Evolutionary conservation across 2,113 vertebrate genomes (phyloP), one percentile per base, ranked within the genome.

Genomic region (Numida meleagris): DNA sequence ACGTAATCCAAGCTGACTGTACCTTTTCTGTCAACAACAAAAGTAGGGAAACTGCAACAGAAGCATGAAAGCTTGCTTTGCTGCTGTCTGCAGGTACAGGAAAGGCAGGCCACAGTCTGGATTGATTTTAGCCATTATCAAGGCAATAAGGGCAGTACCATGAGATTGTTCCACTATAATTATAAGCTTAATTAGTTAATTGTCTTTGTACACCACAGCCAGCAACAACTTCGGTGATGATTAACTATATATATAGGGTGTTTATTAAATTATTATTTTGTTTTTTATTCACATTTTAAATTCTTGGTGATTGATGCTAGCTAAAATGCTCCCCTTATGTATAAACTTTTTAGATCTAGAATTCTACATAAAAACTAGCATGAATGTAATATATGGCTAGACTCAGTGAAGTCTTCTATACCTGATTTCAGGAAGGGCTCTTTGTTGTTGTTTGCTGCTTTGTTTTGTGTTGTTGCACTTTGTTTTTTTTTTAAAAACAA

Each of bases 11-110:
- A 73, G 19, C n/a, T 61, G 29, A 15, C 57, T 21, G 14, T 7
- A 61, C 33, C 15, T 61, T 40, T 36, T 12, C 10, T 40, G 3
- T 38, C 16, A 71, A 15, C 16, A 62, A 45, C 27, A 68, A 38
- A 13, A 62, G 38, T 38, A 51, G 79, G 6, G 12, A 70, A 88
- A 73, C 24, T 21, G 11, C 67, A 85, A 42, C 14, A 50, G 43
- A 63, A 57, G 24, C 7, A 18, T 0, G 0, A 78, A 43, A 1
- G 0, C 51, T 50, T 25, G 7, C 24, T 62, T 36, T 62, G 20
- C n/a, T 86, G 46, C 46, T 72, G 10, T 27, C 70, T n/a, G 29
- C 16, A 63, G 14, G 12, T 12, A 38, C 62, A 6, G 1, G 4
- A 67, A 80, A 38, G 23, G 9, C 63, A 53, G 33, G 10, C 29